Base-by-base conservation (phyloP, 2,888 invertebrate species). In the Amorpha juglandis region DNA sequence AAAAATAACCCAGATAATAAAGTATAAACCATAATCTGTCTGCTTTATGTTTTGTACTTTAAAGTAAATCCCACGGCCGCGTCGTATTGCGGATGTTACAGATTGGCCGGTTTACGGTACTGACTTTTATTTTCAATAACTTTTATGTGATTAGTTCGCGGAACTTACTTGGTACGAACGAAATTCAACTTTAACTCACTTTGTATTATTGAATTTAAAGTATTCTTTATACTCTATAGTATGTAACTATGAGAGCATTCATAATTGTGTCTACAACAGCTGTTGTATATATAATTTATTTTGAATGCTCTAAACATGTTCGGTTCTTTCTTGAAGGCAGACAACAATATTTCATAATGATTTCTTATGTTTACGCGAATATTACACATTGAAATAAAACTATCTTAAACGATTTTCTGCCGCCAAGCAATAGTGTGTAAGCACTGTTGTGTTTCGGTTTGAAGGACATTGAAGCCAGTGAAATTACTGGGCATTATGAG, bases 51-150 rank as follows among this genome's bases (percentile, higher is more conserved):
- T 58, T 38, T 1, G 12, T 8, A 42, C 6, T 19, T 12, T 58
- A 58, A 42, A 58, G 38, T 42, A 12, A 58, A 19, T 42, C 35
- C 6, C 19, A 14, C 14, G 52, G 19, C 21, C 19, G 33, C 27
- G 52, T 21, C 21, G 42, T 19, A 16, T 38, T 19, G 42, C 58
- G 19, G 42, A 58, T 12, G 58, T 55, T 9, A 11, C 55, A 55
- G 58, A 35, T 53, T 53, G 38, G 11, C 42, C 9, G 19, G 9
- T 42, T 58, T 42, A 58, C 9, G 42, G 38, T 19, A 4, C 58
- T 42, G 33, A n/a, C 33, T 53, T 53, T 8, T 33, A 9, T 38
- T 58, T 58, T 19, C 58, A 58, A 58, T 58, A 58, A 58, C 42
- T 42, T 27, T 58, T 58, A 58, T 58, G 9, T 12, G 58, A 58